Base-by-base conservation (phyloP, 2,888 invertebrate species). In the Diploptera punctata region DNA sequence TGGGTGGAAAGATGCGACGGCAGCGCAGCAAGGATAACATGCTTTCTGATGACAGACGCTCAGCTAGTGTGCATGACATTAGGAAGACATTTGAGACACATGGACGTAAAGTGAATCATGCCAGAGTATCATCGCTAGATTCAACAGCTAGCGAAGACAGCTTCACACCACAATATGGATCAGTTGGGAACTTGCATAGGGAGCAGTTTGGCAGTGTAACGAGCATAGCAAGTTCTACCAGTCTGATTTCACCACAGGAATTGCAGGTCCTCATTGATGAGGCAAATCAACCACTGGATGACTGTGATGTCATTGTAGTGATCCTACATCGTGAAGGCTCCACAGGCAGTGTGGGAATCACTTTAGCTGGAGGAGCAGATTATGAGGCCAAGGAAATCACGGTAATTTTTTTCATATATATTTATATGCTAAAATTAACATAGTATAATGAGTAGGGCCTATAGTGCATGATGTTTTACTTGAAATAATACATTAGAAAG, bases 331-430 rank as follows among this genome's bases (percentile, higher is more conserved):
- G 91, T 72, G 91, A 92, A 79, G 86, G 87, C 76, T 85, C 88
- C 2, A 88, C 89, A 60, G 90, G 93, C 24, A 93, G 93, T 79
- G 91, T 96, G 73, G 96, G 96, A 54, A 91, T 96, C 74, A 94
- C 94, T 57, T 84, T 97, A 77, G 94, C 95, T 68, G 96, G 96
- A 73, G 96, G 96, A 68, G 90, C 91, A 19, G 96, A 97, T 81
- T 95, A 95, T 81, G 96, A 96, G 86, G 91, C 92, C 79, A 96
- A 95, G 85, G 94, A 95, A 83, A 94, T 96, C 76, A 95, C 94
- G 80, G 95, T 94, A n/a, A n/a, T n/a, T n/a, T n/a, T n/a, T n/a
- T n/a, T n/a, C n/a, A n/a, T n/a, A n/a, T n/a, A n/a, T n/a, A n/a
- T n/a, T n/a, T n/a, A n/a, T n/a, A n/a, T n/a, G n/a, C n/a, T n/a